phyloP scores from a whole-genome alignment of 2,113 vertebrate genomes.

The Pseudopipra pipra region DNA sequence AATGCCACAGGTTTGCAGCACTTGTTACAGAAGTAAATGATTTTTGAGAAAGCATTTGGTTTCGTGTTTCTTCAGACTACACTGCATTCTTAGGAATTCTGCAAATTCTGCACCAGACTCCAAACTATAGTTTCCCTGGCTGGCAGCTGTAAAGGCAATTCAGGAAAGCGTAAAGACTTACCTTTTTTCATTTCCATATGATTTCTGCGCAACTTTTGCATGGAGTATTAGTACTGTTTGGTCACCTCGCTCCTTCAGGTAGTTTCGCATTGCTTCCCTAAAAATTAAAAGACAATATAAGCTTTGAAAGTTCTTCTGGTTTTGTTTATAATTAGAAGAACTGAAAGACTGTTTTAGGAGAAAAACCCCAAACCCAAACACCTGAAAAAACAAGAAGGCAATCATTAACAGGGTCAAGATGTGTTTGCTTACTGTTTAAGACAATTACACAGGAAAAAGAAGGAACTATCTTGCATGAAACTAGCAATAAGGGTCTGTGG shows the following conservation, averaged over 20 bases:
- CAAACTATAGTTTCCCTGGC: neutral
- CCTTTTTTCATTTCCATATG: constrained; percentile 99
- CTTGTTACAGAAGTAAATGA: neutral
- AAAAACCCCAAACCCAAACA: neutral
- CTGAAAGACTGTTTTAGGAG: neutral
- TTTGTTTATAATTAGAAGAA: neutral
- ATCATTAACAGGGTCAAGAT: neutral
- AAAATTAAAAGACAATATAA: constrained; percentile 34
- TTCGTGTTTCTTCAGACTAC: neutral
- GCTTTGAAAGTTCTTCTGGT: neutral
- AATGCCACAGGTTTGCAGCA: neutral
- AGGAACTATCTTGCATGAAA: neutral
- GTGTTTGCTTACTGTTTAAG: neutral
- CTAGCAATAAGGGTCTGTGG: neutral
- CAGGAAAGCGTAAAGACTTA: constrained; percentile 25
- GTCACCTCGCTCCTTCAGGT: constrained; percentile 98
- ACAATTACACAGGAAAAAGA: neutral
- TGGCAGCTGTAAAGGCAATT: neutral
- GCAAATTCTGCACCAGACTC: neutral
- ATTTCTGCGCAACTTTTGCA: constrained; percentile 99
- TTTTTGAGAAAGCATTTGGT: neutral
- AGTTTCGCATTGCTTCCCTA: constrained; percentile 99
- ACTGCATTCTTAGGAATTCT: neutral
- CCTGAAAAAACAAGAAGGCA: neutral
- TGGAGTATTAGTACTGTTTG: constrained; percentile 99